Evolutionary conservation across 2,797 vertebrate species (phyloP).

Genomic region (Ara ararauna): DNA sequence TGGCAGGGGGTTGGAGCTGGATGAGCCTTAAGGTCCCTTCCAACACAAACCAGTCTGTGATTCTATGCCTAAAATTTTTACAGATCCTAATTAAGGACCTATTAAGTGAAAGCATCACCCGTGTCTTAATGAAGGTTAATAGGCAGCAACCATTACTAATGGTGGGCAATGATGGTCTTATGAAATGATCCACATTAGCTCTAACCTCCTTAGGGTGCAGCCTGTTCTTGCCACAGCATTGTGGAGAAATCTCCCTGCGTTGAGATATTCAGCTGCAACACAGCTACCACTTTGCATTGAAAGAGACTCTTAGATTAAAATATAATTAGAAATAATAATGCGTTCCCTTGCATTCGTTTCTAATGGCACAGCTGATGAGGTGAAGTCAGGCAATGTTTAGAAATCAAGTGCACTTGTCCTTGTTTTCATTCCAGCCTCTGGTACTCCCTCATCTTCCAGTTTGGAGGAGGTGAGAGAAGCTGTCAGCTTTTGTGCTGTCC

Average conservation of each 20-base stretch:
- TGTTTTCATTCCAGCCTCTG: not conserved
- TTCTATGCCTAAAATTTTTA: not conserved
- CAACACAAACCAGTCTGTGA: not conserved
- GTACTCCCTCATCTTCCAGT: not conserved
- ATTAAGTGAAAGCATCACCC: not conserved
- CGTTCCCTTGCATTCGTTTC: accelerated
- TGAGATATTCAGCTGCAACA: not conserved
- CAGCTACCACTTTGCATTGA: not conserved
- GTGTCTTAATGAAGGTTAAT: conserved; percentile 27
- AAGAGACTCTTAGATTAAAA: not conserved
- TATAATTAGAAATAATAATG: not conserved
- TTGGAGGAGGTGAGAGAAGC: not conserved
- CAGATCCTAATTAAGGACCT: not conserved
- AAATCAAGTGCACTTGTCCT: not conserved
- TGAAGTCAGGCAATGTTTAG: not conserved
- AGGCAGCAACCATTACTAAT: not conserved
- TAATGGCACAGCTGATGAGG: not conserved
- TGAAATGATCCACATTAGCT: not conserved
- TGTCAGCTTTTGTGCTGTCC: not conserved
- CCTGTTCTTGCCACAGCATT: not conserved
- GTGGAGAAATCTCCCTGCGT: not conserved
- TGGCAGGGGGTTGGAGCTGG: too few relatives aligned
- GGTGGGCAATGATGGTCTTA: not conserved
- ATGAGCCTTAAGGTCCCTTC: not conserved
- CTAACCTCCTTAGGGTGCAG: not conserved